A percentile compares a stretch with the other conserved stretches of the same genome.
These are phyloP conservation scores for Euplagia quadripunctaria DNA, from an alignment of 2,888 invertebrate genomes.

Conservation along the genomic window DNA sequence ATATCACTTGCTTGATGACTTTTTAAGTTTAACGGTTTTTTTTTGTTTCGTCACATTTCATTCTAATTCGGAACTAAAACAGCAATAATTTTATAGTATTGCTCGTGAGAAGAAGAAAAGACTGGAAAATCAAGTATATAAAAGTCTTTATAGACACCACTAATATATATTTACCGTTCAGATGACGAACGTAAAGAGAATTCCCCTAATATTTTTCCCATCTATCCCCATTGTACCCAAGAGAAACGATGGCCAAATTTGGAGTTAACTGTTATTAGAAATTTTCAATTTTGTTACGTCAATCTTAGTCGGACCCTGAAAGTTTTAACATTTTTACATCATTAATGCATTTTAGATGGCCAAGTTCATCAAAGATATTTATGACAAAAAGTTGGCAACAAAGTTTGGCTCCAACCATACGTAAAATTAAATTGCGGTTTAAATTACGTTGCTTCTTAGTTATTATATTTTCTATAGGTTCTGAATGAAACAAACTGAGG, in stretches of 20 bases:
- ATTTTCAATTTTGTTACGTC: conserved; percentile 20
- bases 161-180: background rate
- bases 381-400: conserved; percentile 42
- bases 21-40: background rate
- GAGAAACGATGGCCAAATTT: conserved; percentile 4
- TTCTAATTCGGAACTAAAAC: background rate
- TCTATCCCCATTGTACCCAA: background rate
- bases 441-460: conserved; percentile 61
- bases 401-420: conserved; percentile 59
- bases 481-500: conserved; percentile 38
- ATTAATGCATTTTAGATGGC: conserved; percentile 26
- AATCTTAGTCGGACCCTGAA: conserved; percentile 5
- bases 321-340: conserved; percentile 25
- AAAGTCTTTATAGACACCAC: background rate
- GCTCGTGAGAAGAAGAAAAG: background rate
- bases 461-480: conserved; percentile 47
- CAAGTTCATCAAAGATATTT: conserved; percentile 43
- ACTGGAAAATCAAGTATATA: background rate
- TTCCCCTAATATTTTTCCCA: background rate
- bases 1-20: background rate
- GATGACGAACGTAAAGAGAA: background rate
- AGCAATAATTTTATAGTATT: background rate
- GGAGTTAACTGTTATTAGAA: conserved; percentile 13
- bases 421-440: conserved; percentile 68
- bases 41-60: background rate